Percentiles rank a stretch among this genome's conserved stretches.
Evolutionary conservation across 2,113 vertebrate species (phyloP).

Genomic region (Lutjanus erythropterus): DNA sequence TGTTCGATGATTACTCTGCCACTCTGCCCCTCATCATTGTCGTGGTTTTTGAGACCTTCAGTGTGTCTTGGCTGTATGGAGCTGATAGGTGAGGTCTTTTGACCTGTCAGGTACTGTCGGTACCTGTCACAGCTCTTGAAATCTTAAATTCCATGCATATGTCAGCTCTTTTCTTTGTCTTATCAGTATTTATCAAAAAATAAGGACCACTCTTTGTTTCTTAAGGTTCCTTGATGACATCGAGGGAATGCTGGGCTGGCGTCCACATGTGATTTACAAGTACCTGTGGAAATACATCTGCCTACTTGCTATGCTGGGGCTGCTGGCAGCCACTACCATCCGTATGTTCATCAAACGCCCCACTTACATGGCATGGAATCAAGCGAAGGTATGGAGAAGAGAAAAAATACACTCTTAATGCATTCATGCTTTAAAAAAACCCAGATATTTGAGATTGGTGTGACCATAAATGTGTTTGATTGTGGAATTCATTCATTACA

Average conservation of each 20-base stretch:
- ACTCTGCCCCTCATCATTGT: conserved; percentile 87
- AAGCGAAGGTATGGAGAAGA: conserved; percentile 66
- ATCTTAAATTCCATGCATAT: background rate
- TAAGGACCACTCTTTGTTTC: background rate
- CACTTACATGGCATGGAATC: conserved; percentile 87
- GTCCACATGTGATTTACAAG: conserved; percentile 81
- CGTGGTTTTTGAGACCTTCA: conserved; percentile 86
- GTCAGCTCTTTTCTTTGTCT: background rate
- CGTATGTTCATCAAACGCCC: conserved; percentile 73
- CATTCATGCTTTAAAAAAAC: background rate
- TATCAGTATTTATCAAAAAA: background rate
- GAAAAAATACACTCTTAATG: background rate
- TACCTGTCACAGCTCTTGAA: background rate
- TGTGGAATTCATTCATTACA: background rate
- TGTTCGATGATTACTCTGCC: conserved; percentile 89
- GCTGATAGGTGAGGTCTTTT: conserved; percentile 84
- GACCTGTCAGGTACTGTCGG: background rate
- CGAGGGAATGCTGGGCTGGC: conserved; percentile 82
- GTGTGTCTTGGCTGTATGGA: conserved; percentile 89
- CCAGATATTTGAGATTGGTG: background rate
- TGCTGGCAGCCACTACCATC: conserved; percentile 81
- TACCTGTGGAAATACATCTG: conserved; percentile 89
- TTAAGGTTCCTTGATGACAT: conserved; percentile 87
- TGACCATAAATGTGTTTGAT: background rate
- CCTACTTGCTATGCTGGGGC: conserved; percentile 82